Conservation (phyloP, 2,888 invertebrate species). For the Bimastos eiseni region DNA sequence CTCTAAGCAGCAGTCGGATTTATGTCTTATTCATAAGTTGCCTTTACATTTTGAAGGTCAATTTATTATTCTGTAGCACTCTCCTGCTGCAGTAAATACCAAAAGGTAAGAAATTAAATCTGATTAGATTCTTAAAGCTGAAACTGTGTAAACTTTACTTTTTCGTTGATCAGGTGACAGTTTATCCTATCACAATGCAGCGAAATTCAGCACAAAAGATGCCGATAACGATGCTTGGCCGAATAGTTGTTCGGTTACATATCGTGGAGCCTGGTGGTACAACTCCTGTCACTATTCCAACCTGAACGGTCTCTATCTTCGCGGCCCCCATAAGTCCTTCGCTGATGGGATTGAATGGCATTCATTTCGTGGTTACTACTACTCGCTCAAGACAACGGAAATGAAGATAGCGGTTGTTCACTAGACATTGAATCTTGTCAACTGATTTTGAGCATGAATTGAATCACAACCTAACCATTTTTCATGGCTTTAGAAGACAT, state of each 20-base stretch:
- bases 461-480: too few species aligned
- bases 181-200: constrained; percentile 16
- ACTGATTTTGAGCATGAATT: too few species aligned
- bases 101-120: too few species aligned
- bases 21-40: too few species aligned
- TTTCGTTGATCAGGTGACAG: constrained; percentile 29
- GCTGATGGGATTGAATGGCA: constrained; percentile 33
- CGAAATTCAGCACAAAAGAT: constrained; percentile 31
- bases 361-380: background rate
- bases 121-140: too few species aligned
- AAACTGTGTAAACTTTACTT: too few species aligned
- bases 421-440: background rate
- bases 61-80: too few species aligned
- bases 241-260: constrained; percentile 16
- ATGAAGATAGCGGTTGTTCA: constrained; percentile 17
- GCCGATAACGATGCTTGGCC: constrained; percentile 23
- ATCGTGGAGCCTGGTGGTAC: constrained; percentile 36
- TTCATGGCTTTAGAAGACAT: too few species aligned
- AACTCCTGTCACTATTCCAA: constrained; percentile 28
- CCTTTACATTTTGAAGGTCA: too few species aligned
- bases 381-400: constrained; percentile 20
- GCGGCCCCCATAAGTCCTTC: constrained; percentile 25
- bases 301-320: constrained; percentile 32
- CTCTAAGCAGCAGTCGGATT: too few species aligned
- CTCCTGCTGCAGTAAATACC: too few species aligned